phyloP scores from a whole-genome alignment of 2,888 invertebrate genomes.

The Platycheirus albimanus region DNA sequence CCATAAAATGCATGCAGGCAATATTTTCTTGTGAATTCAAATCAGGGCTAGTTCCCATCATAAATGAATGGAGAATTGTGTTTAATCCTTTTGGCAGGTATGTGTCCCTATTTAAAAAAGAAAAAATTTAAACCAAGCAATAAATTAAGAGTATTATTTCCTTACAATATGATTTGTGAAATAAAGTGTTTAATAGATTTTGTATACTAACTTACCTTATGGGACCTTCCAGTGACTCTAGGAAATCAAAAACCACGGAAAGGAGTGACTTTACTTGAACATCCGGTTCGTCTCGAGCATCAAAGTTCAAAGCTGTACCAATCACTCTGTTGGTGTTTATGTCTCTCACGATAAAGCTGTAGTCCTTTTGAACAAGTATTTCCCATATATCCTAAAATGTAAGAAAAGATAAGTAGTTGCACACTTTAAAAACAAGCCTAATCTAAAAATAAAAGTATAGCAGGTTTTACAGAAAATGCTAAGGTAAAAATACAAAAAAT shows the following conservation, averaged over 20 bases:
- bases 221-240: conserved; percentile 90
- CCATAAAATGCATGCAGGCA: conserved; percentile 90
- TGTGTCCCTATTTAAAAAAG: conserved; percentile 82
- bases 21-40: conserved; percentile 90
- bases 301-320: conserved; percentile 91
- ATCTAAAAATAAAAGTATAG: too few species aligned
- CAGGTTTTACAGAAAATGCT: too few species aligned
- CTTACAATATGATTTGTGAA: too few species aligned
- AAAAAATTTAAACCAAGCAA: neutral
- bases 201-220: conserved; percentile 85
- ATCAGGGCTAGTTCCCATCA: conserved; percentile 91
- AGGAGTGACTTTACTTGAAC: conserved; percentile 87
- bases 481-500: too few species aligned
- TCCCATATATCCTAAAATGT: conserved; percentile 86
- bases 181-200: too few species aligned
- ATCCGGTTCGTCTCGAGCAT: conserved; percentile 91
- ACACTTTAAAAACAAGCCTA: too few species aligned
- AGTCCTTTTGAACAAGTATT: conserved; percentile 86
- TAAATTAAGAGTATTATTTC: too few species aligned
- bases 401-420: neutral
- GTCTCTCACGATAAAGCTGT: conserved; percentile 88
- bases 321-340: conserved; percentile 84
- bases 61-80: conserved; percentile 91
- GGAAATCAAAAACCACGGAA: conserved; percentile 89
- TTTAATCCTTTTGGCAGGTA: conserved; percentile 86